Evolutionary conservation across 2,797 vertebrate genomes (phyloP).

Genomic region (Syngnathus acus): DNA sequence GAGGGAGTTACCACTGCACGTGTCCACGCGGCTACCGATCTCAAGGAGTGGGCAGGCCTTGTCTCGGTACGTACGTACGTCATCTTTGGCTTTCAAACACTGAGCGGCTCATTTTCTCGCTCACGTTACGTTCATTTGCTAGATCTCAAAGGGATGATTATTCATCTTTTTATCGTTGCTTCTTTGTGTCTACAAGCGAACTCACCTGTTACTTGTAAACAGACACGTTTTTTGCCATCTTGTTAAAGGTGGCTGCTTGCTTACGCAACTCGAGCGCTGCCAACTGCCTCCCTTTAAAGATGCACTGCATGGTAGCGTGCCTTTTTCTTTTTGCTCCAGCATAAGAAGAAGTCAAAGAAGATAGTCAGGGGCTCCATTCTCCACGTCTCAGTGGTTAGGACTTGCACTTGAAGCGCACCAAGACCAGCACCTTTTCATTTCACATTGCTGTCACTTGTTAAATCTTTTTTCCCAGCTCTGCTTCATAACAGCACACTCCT

Average conservation of each 20-base stretch:
- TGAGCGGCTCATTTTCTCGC: not conserved
- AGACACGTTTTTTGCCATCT: conserved; percentile 11
- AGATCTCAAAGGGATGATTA: not conserved
- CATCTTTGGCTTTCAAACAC: not conserved
- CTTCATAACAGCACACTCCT: conserved; percentile 47
- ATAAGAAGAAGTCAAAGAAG: not conserved
- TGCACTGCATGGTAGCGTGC: conserved; percentile 17
- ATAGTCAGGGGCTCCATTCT: not conserved
- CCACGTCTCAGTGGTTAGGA: not conserved
- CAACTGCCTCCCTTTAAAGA: conserved; percentile 26
- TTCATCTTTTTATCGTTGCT: not conserved
- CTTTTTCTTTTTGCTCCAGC: conserved; percentile 1
- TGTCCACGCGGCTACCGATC: conserved; percentile 86
- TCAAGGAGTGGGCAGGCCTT: conserved; percentile 82
- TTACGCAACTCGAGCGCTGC: conserved; percentile 20
- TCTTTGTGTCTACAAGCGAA: conserved; percentile 21
- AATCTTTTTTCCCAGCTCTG: conserved; percentile 13
- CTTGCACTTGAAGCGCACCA: conserved; percentile 11
- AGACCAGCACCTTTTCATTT: conserved; percentile 54
- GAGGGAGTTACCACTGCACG: conserved; percentile 87
- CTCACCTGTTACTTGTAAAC: conserved; percentile 5
- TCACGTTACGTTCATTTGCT: not conserved
- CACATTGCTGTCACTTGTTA: conserved; percentile 21
- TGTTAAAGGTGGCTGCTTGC: conserved; percentile 30
- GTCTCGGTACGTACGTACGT: conserved; percentile 84